phyloP scores from a whole-genome alignment of 2,888 invertebrate species.

The Ichneumoninae sp. region DNA sequence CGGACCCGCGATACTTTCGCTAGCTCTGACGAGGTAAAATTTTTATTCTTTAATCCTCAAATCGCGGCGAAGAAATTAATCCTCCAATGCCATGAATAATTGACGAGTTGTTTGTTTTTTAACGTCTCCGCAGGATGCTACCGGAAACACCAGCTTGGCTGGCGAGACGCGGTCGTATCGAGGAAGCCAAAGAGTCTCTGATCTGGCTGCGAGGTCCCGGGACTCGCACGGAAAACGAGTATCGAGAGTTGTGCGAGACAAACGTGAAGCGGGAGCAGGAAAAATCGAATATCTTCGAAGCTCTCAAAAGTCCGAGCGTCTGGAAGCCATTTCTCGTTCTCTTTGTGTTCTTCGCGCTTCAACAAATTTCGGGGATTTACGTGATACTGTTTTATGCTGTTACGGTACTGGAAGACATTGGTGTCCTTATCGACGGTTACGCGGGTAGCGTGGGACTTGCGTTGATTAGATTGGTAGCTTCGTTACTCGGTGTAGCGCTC shows the following conservation, averaged over 20 bases:
- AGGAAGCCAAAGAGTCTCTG: conserved; percentile 87
- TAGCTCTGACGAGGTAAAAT: conserved; percentile 78
- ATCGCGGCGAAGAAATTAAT: neutral
- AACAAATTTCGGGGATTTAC: conserved; percentile 91
- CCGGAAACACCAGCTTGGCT: conserved; percentile 91
- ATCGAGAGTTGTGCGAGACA: conserved; percentile 87
- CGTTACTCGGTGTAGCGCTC: conserved; percentile 88
- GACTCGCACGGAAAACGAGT: conserved; percentile 87
- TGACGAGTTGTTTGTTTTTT: conserved; percentile 77
- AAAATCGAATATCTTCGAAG: conserved; percentile 73
- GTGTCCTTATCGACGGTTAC: conserved; percentile 88
- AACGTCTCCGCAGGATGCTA: conserved; percentile 86
- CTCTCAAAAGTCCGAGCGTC: conserved; percentile 85
- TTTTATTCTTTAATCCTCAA: neutral
- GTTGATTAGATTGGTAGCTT: conserved; percentile 88
- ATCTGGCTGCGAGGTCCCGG: conserved; percentile 89
- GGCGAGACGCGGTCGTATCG: conserved; percentile 87
- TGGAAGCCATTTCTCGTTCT: conserved; percentile 89
- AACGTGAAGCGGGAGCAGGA: conserved; percentile 71
- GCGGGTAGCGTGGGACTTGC: conserved; percentile 90
- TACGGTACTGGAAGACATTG: conserved; percentile 89
- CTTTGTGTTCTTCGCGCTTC: conserved; percentile 88
- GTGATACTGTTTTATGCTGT: conserved; percentile 90
- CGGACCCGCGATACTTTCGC: conserved; percentile 81
- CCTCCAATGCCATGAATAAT: neutral